phyloP scores from a whole-genome alignment of 2,797 vertebrate genomes.

The Parauchenoglanis ngamensis region DNA sequence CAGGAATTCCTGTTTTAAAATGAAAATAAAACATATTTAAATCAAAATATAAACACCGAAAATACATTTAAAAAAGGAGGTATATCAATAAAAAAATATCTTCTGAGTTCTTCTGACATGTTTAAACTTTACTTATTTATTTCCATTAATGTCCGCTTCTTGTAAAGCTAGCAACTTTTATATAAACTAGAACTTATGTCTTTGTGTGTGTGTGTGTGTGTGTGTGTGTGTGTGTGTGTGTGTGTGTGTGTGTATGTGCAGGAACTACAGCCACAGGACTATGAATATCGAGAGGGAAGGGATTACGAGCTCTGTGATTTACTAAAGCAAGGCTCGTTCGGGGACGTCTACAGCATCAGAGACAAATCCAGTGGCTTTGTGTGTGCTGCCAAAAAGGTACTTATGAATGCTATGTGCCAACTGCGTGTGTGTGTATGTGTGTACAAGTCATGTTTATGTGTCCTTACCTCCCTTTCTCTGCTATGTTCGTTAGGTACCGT shows the following conservation, averaged over 20 bases:
- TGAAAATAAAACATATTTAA: background rate
- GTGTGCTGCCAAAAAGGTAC: constrained; percentile 95
- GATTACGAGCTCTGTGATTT: constrained; percentile 81
- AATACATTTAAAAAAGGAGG: too few relatives aligned
- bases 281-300: constrained; percentile 87
- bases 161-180: background rate
- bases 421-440: constrained; percentile 27
- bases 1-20: background rate
- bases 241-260: constrained; percentile 58
- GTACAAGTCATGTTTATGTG: background rate
- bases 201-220: too few relatives aligned
- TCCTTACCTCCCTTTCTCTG: background rate
- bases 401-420: background rate
- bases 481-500: constrained; percentile 75
- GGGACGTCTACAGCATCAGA: constrained; percentile 85
- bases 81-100: background rate
- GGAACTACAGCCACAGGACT: constrained; percentile 88
- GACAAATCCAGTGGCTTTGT: constrained; percentile 88
- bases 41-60: background rate
- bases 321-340: constrained; percentile 88
- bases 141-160: background rate
- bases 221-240: background rate
- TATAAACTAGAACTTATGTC: background rate
- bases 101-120: background rate
- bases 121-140: background rate